Evolutionary conservation across 2,888 invertebrate species (phyloP), one percentile per base, ranked within the genome.

Genomic region (Amorpha juglandis): DNA sequence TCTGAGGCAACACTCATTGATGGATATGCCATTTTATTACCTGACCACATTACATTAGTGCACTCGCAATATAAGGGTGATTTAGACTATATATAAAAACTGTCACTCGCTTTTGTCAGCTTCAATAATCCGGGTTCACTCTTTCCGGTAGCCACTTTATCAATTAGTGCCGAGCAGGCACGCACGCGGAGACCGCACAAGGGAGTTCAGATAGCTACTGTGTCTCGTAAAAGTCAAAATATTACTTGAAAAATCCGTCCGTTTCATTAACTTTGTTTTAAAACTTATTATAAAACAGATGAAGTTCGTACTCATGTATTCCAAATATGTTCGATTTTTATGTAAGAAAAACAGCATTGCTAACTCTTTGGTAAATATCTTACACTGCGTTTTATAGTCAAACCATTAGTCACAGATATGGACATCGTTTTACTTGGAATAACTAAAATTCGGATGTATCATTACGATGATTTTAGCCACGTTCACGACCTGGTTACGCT

Each of bases 71-170:
- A 79, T 74, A 78, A 85, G 74, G 76, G 84, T 85, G 72, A 80
- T 66, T 68, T 71, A 19, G 7, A 74, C 69, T 66, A 73, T 73
- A 79, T 78, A 79, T 79, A 78, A 70, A 78, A 76, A 77, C 76
- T 78, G 74, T 80, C 80, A 79, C 83, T 83, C 86, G 86, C 67
- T 71, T 68, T 69, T 77, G 75, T 74, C 64, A 70, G 71, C 81
- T 79, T 76, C 74, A 77, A 76, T 77, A 74, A 70, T 66, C 68
- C 69, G 66, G 69, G 58, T 64, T 70, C 67, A 64, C 63, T 67
- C 71, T 68, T 69, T 72, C 71, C 70, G 78, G 76, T 72, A 70
- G 74, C 82, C 84, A 88, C 87, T 90, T 89, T 86, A 87, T 87
- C 90, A 90, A 90, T 91, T 90, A 82, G 72, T 51, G 62, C 21